phyloP scores from a whole-genome alignment of 2,888 invertebrate genomes.

The Therioaphis trifolii region DNA sequence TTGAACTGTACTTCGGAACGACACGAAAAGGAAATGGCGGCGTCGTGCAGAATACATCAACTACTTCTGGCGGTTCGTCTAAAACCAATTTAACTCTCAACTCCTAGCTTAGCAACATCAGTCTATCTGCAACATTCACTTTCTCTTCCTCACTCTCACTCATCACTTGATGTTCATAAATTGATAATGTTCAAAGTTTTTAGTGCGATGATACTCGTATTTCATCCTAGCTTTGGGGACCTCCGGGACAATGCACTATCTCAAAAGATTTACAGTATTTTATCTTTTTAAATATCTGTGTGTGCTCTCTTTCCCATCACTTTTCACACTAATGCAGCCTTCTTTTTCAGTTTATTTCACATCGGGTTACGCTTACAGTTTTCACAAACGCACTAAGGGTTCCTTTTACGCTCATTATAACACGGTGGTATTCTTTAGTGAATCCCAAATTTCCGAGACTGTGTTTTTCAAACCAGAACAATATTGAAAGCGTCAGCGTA shows the following conservation, averaged over 20 bases:
- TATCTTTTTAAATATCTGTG: conserved; percentile 51
- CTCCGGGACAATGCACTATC: conserved; percentile 53
- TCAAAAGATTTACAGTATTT: conserved; percentile 54
- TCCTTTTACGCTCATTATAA: background rate
- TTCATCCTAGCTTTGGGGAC: conserved; percentile 43
- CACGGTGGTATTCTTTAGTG: background rate
- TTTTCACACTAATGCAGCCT: conserved; percentile 23
- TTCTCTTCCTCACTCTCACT: background rate
- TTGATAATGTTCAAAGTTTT: conserved; percentile 61
- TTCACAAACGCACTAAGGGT: conserved; percentile 2
- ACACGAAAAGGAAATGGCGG: background rate
- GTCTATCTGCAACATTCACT: conserved; percentile 6
- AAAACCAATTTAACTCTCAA: conserved; percentile 57
- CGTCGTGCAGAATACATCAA: conserved; percentile 25
- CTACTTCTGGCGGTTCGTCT: conserved; percentile 33
- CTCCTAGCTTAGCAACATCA: conserved; percentile 27
- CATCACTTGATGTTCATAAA: conserved; percentile 54
- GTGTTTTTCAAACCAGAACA: background rate
- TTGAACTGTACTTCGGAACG: background rate
- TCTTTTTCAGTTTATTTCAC: conserved; percentile 17
- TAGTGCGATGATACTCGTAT: conserved; percentile 42
- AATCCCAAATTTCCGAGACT: background rate
- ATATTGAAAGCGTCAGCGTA: background rate
- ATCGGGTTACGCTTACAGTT: background rate
- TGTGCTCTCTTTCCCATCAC: conserved; percentile 22